Evolutionary conservation across 2,797 vertebrate genomes (phyloP), one percentile per base, ranked within the genome.

Genomic region (Morelia viridis): DNA sequence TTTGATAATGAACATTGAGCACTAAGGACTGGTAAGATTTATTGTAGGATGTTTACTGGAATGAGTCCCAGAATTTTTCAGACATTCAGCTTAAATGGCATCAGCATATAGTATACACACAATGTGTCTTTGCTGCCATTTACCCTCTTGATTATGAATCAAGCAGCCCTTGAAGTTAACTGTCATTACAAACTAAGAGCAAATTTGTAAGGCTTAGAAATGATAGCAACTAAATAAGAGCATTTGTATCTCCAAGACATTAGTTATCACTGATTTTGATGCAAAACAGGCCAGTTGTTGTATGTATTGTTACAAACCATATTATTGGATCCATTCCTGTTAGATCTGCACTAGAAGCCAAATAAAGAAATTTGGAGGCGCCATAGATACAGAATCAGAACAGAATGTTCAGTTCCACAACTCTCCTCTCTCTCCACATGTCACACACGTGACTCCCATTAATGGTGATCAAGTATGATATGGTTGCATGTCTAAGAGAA

Each of bases 21-120:
- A 90, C 95, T 94, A 91, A 95, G 95, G 93, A 87, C 94, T 96
- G 96, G 96, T 94, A 88, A 94, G 92, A 93, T 91, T 93, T 95
- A 94, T 95, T 94, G 90, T 91, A 91, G 89, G 89, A 57, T 0
- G 41, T 85, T 94, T 92, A 91, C 91, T 97, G 95, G 96, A 97
- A 94, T 88, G 89, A 80, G 94, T 96, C 88, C 93, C 93, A 92
- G 93, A 93, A 62, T 88, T 90, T 91, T 93, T 50, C 94, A 61
- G 94, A 50, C 92, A 95, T 96, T 93, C 95, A 61, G 0, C 22
- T 24, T 92, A 88, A 76, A 92, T 92, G 93, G n/a, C 88, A 91
- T 85, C 12, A 26, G 58, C 91, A 88, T 87, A 89, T 9, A 28
- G 56, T 91, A 90, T 87, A 88, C 91, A 57, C 90, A 94, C 93